These are phyloP conservation scores for Fulica atra DNA, from an alignment of 2,113 vertebrate species.

Conservation along the genomic window DNA sequence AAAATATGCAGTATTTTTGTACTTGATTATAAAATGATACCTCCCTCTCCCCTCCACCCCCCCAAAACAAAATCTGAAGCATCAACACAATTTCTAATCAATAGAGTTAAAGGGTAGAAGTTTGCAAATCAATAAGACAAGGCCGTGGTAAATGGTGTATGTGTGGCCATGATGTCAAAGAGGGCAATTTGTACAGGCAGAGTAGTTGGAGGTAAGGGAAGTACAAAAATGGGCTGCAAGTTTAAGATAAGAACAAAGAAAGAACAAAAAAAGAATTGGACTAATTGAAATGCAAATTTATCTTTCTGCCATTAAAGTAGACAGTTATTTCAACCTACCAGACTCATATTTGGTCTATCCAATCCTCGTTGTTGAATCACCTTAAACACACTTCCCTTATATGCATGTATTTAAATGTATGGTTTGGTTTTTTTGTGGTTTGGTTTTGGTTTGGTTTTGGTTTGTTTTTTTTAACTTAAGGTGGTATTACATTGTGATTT, in stretches of 20 bases:
- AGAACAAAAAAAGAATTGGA: neutral
- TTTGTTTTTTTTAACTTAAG: neutral
- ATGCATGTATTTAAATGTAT: neutral
- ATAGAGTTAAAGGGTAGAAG: constrained; percentile 34
- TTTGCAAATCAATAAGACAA: constrained; percentile 19
- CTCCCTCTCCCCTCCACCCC: neutral
- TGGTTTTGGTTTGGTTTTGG: too few species aligned
- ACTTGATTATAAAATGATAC: constrained; percentile 6
- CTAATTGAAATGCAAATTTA: constrained; percentile 43
- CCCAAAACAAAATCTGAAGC: constrained; percentile 1
- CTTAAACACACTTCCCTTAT: neutral
- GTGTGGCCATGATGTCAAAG: neutral
- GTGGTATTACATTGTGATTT: neutral
- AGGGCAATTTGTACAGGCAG: neutral
- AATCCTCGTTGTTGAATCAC: neutral
- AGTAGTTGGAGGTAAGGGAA: neutral
- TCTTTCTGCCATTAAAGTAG: constrained; percentile 5
- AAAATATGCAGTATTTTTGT: constrained; percentile 14
- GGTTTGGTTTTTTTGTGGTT: too few species aligned
- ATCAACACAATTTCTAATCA: constrained; percentile 9
- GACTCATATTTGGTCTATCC: neutral
- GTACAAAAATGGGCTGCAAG: constrained; percentile 17
- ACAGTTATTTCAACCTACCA: constrained; percentile 18
- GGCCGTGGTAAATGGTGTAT: neutral
- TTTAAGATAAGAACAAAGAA: constrained; percentile 58